Evolutionary conservation across 2,888 invertebrate genomes (phyloP), one percentile per base, ranked within the genome.

Genomic region (Papilio gigon): DNA sequence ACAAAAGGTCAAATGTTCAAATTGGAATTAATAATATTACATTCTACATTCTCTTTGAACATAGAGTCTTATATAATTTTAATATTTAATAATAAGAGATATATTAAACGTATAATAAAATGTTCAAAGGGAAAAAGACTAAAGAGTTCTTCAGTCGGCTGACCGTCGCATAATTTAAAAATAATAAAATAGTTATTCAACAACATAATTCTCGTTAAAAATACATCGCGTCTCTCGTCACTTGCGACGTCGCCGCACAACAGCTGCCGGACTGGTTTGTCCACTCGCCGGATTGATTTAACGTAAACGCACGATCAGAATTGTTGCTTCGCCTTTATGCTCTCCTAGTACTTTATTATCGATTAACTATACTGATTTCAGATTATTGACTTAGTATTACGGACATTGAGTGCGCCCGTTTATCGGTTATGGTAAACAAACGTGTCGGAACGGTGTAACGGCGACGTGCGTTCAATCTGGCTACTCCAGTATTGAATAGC

Each of bases 211-310:
- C 37, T 58, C 4, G 22, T 47, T 68, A 59, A 56, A 59, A 68
- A 67, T 67, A 66, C 61, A 70, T 67, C 68, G 71, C 56, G 70
- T 68, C 73, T 73, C 76, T 75, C 73, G 73, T 76, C 81, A 84
- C 87, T 87, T 86, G 82, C 78, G 81, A 81, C 85, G 80, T 79
- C 74, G 77, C 76, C 77, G 86, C 83, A 83, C 81, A 83, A 83
- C 90, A 90, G 92, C 90, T 91, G 92, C 90, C 86, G 78, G 88
- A 92, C 92, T 90, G 92, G 92, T 92, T 92, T 90, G 88, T 88
- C 92, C 90, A 90, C 92, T 90, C 88, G 80, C 82, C 83, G 85
- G 91, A 91, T 90, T 91, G 90, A 92, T 91, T 89, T 87, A 90
- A 88, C 85, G 84, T 89, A 86, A 88, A 87, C 85, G 84, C 85